Conservation (phyloP, 2,888 invertebrate genomes). For the Periphyllus acericola region DNA sequence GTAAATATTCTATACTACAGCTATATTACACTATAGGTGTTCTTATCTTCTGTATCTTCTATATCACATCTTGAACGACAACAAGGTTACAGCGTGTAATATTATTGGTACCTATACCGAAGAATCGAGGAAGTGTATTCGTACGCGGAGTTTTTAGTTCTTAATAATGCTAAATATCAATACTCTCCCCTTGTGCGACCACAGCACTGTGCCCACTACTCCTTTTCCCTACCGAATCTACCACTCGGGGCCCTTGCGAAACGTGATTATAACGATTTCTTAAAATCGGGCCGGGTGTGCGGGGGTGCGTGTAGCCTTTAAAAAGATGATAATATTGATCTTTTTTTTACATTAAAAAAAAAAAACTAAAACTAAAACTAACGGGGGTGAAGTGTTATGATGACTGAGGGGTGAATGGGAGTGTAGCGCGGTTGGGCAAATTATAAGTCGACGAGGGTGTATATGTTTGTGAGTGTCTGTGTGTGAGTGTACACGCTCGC, state of each 20-base stretch:
- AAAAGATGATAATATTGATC: conserved; percentile 64
- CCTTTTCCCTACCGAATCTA: neutral
- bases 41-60: too few species aligned
- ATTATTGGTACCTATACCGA: neutral
- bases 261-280: conserved; percentile 62
- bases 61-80: too few species aligned
- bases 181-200: conserved; percentile 25
- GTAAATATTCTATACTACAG: too few species aligned
- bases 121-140: neutral
- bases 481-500: neutral
- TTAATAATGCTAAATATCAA: conserved; percentile 61
- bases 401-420: conserved; percentile 41
- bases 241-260: conserved; percentile 35
- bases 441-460: conserved; percentile 60
- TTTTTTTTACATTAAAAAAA: conserved; percentile 64
- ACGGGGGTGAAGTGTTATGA: conserved; percentile 58
- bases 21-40: too few species aligned
- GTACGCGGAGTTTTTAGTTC: conserved; percentile 48
- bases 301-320: conserved; percentile 63
- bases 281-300: conserved; percentile 64
- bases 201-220: conserved; percentile 1
- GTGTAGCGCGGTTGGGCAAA: conserved; percentile 57
- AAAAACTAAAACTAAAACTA: conserved; percentile 63
- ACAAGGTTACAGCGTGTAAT: too few species aligned
- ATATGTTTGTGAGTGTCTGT: conserved; percentile 2